Evolutionary conservation across 2,888 invertebrate genomes (phyloP), one percentile per base, ranked within the genome.

Genomic region (Marasmarcha lunaedactyla): DNA sequence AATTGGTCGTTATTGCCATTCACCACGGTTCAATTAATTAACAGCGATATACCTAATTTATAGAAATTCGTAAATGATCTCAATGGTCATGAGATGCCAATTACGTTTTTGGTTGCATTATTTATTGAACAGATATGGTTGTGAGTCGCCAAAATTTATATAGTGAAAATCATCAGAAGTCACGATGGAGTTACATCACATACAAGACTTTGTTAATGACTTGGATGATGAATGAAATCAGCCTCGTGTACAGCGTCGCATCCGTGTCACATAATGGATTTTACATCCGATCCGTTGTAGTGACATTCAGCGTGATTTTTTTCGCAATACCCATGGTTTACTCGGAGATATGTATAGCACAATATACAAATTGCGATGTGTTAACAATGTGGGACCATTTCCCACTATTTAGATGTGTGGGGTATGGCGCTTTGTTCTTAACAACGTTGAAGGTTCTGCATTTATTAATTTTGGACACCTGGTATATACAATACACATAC

Each of bases 321-420:
- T 47, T 76, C 27, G 74, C 73, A 36, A 68, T 77, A 51, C 81
- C 81, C 37, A 45, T 79, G 35, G 61, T 72, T 27, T 79, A 76
- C 54, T 76, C 78, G 11, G 77, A 79, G 50, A 67, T 81, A 47
- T 71, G 71, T 50, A 47, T 83, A 36, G 67, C 70, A 26, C 81
- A 81, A 45, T 83, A 79, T 41, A 71, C 74, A 7, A 76, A 73
- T 45, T 63, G 66, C 44, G 57, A 63, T 50, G 51, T 63, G 13
- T 50, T 78, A 37, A 55, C 66, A 10, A 60, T 70, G 55, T 83
- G 78, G 78, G 57, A 79, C 45, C 77, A 63, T 44, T 71, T 69
- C 38, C 81, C 81, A 1, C 46, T 81, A 15, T 65, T 81, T 15
- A 63, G 63, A 7, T 57, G 70, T 33, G 52, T 71, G 36, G 74